Conservation (phyloP, 2,888 invertebrate species). For the Orchestes rusci region DNA sequence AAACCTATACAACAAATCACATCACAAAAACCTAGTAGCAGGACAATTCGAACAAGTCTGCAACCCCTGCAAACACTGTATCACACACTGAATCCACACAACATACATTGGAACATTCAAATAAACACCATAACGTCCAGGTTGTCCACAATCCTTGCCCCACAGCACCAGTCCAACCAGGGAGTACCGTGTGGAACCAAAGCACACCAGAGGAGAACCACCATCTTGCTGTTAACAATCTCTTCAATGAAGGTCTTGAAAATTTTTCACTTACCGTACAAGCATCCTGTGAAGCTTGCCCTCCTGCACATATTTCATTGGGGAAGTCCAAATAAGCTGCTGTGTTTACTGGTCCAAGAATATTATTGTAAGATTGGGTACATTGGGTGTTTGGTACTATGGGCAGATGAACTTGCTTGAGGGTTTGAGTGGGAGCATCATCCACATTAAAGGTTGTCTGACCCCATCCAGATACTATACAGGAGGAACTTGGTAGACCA, state of each 20-base stretch:
- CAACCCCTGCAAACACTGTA: conserved; percentile 18
- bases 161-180: conserved; percentile 62
- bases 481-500: conserved; percentile 21
- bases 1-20: background rate
- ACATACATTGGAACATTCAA: conserved; percentile 61
- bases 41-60: conserved; percentile 22
- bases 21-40: conserved; percentile 10
- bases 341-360: conserved; percentile 52
- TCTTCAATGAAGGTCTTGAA: background rate
- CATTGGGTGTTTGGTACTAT: conserved; percentile 56
- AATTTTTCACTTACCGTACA: conserved; percentile 58
- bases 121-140: conserved; percentile 68
- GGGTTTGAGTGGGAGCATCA: conserved; percentile 45
- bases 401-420: conserved; percentile 67
- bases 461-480: conserved; percentile 26
- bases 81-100: conserved; percentile 55
- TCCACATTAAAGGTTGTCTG: conserved; percentile 20
- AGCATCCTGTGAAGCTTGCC: conserved; percentile 67
- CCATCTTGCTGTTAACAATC: conserved; percentile 57
- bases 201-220: conserved; percentile 61
- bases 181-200: conserved; percentile 45
- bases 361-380: conserved; percentile 51
- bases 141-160: conserved; percentile 63
- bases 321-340: conserved; percentile 49
- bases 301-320: conserved; percentile 74